Conservation (phyloP, 2,888 invertebrate species). For the Hecatera dysodea region DNA sequence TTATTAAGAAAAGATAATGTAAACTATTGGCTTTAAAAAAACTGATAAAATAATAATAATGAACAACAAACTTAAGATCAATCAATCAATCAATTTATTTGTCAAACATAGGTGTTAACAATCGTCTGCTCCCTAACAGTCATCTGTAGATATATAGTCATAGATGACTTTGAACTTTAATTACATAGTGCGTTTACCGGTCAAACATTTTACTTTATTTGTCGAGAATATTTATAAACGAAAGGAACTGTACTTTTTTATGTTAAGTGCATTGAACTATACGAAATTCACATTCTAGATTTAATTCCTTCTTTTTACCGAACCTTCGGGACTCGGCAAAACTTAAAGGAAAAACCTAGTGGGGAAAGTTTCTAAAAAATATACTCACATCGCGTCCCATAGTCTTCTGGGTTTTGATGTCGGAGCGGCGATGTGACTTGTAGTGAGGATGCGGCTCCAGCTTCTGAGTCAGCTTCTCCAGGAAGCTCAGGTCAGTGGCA, state of each 20-base stretch:
- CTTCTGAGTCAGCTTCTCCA: conserved; percentile 94
- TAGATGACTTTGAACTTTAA: not conserved
- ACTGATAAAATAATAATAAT: too few species aligned
- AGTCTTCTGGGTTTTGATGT: conserved; percentile 94
- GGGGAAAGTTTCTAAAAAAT: too few species aligned
- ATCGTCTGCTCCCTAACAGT: too few species aligned
- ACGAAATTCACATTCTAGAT: not conserved
- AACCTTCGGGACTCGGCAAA: too few species aligned
- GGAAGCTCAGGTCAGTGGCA: conserved; percentile 95
- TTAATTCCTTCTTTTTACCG: too few species aligned
- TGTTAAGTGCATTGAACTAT: not conserved
- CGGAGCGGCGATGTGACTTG: conserved; percentile 95
- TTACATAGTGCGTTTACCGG: not conserved
- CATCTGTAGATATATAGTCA: not conserved
- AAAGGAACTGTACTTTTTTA: not conserved
- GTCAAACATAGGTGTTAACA: too few species aligned
- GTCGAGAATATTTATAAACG: not conserved
- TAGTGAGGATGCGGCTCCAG: conserved; percentile 95
- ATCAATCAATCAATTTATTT: too few species aligned
- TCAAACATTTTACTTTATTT: not conserved
- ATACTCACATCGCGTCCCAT: conserved; percentile 95
- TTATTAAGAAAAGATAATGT: too few species aligned
- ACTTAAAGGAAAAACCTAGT: too few species aligned
- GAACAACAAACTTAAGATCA: too few species aligned
- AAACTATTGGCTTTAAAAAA: too few species aligned